phyloP scores from a whole-genome alignment of 2,797 vertebrate species.

The Rhinogobio ventralis region DNA sequence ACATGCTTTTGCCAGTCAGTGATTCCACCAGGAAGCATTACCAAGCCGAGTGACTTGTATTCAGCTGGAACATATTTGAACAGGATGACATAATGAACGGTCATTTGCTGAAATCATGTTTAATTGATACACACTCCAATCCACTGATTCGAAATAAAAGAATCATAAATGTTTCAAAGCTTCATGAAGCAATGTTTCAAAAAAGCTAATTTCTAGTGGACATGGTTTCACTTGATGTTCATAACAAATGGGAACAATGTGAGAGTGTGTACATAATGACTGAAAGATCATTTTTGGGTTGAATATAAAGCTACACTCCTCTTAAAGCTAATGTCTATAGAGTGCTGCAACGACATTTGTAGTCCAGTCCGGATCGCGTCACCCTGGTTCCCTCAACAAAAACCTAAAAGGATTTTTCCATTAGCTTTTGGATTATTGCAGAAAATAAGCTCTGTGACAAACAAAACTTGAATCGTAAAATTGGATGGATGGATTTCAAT shows the following conservation, averaged over 20 bases:
- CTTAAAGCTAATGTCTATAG: neutral
- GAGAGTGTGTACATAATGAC: neutral
- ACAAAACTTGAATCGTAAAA: neutral
- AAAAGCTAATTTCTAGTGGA: too few relatives aligned
- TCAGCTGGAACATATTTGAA: too few relatives aligned
- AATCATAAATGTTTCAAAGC: neutral
- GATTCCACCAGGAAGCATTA: too few relatives aligned
- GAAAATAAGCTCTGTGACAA: neutral
- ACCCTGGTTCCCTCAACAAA: neutral
- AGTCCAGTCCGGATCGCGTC: neutral
- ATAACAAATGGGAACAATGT: neutral
- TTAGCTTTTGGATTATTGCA: neutral
- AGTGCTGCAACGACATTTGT: neutral
- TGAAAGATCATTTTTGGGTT: neutral
- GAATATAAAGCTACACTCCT: neutral
- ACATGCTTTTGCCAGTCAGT: too few relatives aligned
- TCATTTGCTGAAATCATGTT: neutral
- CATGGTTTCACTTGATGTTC: neutral
- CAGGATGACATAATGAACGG: too few relatives aligned
- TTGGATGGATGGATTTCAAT: too few relatives aligned
- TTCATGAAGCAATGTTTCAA: too few relatives aligned
- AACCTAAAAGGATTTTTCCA: neutral
- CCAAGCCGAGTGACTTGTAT: too few relatives aligned
- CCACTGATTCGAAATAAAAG: neutral
- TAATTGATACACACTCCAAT: neutral